Conservation (phyloP, 1,140 invertebrate species). For the Adoxophyes honmai region DNA sequence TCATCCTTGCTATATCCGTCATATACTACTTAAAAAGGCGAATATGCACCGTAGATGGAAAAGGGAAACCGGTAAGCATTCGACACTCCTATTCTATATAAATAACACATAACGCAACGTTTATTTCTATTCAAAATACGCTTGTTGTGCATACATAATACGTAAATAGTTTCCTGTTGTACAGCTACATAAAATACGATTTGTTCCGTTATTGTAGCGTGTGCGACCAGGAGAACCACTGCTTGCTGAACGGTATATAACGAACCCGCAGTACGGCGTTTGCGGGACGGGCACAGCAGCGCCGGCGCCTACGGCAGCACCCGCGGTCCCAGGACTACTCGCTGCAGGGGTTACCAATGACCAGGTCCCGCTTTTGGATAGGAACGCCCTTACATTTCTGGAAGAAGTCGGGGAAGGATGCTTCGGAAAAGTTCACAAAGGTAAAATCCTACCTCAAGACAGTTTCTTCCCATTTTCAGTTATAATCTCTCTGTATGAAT, state of each 20-base stretch:
- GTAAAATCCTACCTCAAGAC: too few species aligned
- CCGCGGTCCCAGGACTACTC: conserved; percentile 21
- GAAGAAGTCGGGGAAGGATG: conserved; percentile 93
- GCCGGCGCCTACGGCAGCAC: conserved; percentile 18
- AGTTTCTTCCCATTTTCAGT: too few species aligned
- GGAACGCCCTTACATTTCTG: conserved; percentile 82
- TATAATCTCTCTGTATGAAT: too few species aligned
- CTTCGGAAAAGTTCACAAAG: conserved; percentile 95
- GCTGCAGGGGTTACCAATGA: conserved; percentile 50
- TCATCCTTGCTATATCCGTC: conserved; percentile 34
- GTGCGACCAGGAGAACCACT: conserved; percentile 77
- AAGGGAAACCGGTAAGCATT: conserved; percentile 60
- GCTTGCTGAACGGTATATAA: conserved; percentile 84
- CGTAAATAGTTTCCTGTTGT: conserved; percentile 18
- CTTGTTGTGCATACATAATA: not conserved
- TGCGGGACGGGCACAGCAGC: conserved; percentile 62
- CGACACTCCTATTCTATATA: too few species aligned
- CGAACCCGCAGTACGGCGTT: conserved; percentile 86
- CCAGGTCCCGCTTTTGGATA: conserved; percentile 79
- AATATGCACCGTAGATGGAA: conserved; percentile 52
- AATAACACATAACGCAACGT: conserved; percentile 4
- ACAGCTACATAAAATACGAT: conserved; percentile 29
- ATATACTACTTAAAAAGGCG: conserved; percentile 51
- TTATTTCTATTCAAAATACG: not conserved
- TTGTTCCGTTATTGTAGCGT: conserved; percentile 58